Evolutionary conservation across 2,888 invertebrate species (phyloP).

Genomic region (Cloeon dipterum): DNA sequence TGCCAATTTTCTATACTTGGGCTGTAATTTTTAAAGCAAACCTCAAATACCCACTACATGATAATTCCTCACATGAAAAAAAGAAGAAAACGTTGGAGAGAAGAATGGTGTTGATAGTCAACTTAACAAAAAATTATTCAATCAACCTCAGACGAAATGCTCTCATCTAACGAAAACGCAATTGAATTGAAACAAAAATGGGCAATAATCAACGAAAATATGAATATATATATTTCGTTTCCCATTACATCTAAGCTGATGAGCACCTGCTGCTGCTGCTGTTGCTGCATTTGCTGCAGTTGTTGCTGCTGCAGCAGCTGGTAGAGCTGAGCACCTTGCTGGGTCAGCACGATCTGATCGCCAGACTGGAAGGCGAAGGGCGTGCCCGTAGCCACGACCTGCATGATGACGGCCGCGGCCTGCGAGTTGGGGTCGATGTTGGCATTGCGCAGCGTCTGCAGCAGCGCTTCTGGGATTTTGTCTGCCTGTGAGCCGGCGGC

Average conservation of each 20-base stretch:
- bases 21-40: no score
- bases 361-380: not conserved
- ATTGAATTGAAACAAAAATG: no score
- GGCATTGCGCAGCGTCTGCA: not conserved
- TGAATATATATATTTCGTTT: conserved; percentile 3
- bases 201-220: no score
- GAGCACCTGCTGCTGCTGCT: conserved; percentile 3
- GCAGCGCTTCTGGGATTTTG: not conserved
- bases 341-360: not conserved
- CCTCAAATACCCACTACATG: no score
- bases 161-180: no score
- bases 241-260: conserved; percentile 4
- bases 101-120: no score
- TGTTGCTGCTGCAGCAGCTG: not conserved
- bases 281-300: not conserved
- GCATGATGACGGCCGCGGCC: not conserved
- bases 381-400: not conserved
- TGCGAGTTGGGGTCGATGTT: not conserved
- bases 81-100: no score
- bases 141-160: no score
- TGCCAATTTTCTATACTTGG: no score
- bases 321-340: not conserved
- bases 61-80: no score
- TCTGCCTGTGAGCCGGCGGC: not conserved
- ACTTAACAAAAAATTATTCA: no score